Evolutionary conservation across 2,797 vertebrate genomes (phyloP).

Genomic region (Nyctibius grandis): DNA sequence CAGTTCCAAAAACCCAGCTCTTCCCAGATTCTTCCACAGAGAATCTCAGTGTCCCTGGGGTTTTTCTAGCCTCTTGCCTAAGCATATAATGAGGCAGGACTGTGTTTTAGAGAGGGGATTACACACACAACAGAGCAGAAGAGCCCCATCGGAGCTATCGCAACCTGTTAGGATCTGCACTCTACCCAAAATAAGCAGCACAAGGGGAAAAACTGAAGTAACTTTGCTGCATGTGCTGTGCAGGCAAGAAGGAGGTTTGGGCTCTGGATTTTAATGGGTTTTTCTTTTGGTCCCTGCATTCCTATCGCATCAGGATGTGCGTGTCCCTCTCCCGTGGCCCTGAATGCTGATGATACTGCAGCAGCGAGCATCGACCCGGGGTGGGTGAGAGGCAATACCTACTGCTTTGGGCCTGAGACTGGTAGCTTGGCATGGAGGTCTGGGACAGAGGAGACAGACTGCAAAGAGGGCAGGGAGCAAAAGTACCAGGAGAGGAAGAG

Average conservation of each 20-base stretch:
- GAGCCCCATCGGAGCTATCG: background rate
- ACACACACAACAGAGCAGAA: background rate
- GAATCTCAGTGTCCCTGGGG: background rate
- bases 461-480: background rate
- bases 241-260: background rate
- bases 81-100: background rate
- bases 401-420: background rate
- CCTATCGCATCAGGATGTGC: background rate
- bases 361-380: rapidly evolving
- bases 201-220: background rate
- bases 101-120: background rate
- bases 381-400: background rate
- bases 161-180: background rate
- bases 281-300: background rate
- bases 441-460: background rate
- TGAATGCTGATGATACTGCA: background rate
- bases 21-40: background rate
- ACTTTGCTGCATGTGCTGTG: background rate
- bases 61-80: background rate
- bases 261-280: background rate
- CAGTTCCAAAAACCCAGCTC: background rate
- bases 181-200: background rate
- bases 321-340: rapidly evolving
- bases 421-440: background rate
- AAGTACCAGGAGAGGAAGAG: background rate